Conservation (phyloP, 2,888 invertebrate genomes). For the Ephialtes manifestator region DNA sequence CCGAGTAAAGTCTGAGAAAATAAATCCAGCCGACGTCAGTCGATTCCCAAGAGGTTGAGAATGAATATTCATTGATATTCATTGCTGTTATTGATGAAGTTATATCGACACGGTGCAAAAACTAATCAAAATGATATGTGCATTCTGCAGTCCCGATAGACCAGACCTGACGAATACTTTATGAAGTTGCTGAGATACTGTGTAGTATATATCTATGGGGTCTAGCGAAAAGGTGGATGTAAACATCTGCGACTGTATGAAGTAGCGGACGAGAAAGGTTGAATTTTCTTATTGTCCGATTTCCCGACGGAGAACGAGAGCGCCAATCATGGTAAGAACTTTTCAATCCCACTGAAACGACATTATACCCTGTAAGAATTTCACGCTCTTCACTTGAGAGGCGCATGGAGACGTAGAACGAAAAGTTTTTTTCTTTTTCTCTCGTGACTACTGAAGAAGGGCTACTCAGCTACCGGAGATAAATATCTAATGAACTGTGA, state of each 20-base stretch:
- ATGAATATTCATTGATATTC: neutral
- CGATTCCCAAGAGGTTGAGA: neutral
- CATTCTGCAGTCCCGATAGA: neutral
- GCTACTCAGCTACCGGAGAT: neutral
- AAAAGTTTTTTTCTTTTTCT: neutral
- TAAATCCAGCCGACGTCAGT: neutral
- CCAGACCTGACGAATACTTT: neutral
- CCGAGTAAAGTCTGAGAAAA: constrained; percentile 6
- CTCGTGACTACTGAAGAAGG: neutral
- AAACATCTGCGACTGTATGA: neutral
- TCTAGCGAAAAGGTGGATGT: neutral
- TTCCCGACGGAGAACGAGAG: constrained; percentile 26
- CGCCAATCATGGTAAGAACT: neutral
- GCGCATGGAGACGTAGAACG: neutral
- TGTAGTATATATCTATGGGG: neutral
- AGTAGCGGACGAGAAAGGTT: neutral
- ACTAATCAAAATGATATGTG: neutral
- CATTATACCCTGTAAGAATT: constrained; percentile 1
- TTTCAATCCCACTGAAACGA: constrained; percentile 14
- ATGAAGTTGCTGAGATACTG: neutral
- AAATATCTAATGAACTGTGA: neutral
- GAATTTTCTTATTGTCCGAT: constrained; percentile 33
- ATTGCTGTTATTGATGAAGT: neutral
- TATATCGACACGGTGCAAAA: neutral
- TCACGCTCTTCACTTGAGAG: neutral